These are phyloP conservation scores for Bombus haemorrhoidalis DNA, from an alignment of 1,140 invertebrate species.

Conservation along the genomic window DNA sequence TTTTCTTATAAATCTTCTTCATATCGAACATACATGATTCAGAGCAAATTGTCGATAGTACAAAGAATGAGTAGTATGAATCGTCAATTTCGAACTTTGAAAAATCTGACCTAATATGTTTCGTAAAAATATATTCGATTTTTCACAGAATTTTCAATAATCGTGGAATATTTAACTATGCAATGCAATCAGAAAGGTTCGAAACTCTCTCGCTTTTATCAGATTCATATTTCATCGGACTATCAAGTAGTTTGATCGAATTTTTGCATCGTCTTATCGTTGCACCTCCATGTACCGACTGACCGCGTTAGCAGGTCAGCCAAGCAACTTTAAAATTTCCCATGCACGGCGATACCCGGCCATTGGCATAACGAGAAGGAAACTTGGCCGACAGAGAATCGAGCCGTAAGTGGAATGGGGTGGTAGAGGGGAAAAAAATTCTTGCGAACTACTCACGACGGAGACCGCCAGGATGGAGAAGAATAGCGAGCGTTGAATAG, in stretches of 20 bases:
- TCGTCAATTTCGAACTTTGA: too few relatives aligned
- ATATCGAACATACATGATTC: too few relatives aligned
- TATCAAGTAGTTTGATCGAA: background rate
- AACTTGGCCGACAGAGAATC: conserved; percentile 63
- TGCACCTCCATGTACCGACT: background rate
- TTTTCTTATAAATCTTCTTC: too few relatives aligned
- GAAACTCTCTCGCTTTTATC: background rate
- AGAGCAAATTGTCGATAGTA: too few relatives aligned
- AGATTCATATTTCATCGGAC: background rate
- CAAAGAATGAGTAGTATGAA: too few relatives aligned
- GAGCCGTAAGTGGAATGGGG: background rate
- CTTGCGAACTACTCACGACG: conserved; percentile 54
- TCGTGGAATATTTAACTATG: background rate
- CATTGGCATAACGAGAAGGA: conserved; percentile 70
- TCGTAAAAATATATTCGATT: background rate
- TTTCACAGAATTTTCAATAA: background rate
- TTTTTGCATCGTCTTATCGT: background rate
- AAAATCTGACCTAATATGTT: too few relatives aligned
- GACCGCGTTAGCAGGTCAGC: conserved; percentile 35
- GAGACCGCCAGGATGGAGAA: conserved; percentile 48
- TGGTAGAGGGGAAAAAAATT: conserved; percentile 58
- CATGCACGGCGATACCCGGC: conserved; percentile 54
- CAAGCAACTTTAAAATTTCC: conserved; percentile 25
- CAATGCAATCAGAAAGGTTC: background rate
- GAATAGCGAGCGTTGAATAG: conserved; percentile 55